phyloP scores from a whole-genome alignment of 2,797 vertebrate genomes.

The Danio tinwini region DNA sequence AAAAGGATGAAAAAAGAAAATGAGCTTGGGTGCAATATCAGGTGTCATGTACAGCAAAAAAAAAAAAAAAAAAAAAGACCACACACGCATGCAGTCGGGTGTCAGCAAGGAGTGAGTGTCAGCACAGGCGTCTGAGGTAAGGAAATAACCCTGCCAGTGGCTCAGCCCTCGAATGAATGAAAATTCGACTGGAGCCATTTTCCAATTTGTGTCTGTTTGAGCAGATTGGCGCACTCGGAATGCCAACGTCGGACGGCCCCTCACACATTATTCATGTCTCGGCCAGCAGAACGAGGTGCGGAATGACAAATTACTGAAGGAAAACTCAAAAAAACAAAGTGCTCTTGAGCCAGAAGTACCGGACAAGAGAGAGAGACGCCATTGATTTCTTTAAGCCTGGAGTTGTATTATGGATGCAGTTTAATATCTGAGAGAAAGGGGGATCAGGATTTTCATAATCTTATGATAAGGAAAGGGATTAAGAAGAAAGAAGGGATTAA shows the following conservation, averaged over 20 bases:
- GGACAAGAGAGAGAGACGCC: slow-evolving; percentile 59
- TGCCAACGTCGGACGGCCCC: slow-evolving; percentile 63
- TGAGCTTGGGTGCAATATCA: slow-evolving; percentile 56
- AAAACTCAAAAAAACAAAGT: slow-evolving; percentile 75
- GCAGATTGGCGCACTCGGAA: slow-evolving; percentile 75
- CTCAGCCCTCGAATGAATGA: slow-evolving; percentile 65
- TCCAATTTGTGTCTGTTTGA: slow-evolving; percentile 74
- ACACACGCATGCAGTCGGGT: slow-evolving; percentile 1
- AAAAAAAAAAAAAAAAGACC: slow-evolving; percentile 25
- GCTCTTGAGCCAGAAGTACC: slow-evolving; percentile 67
- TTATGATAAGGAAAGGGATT: slow-evolving; percentile 84
- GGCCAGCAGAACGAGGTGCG: slow-evolving; percentile 56
- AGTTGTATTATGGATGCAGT: slow-evolving; percentile 82
- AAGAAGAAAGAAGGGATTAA: slow-evolving; percentile 85
- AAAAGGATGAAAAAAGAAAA: slow-evolving; percentile 58
- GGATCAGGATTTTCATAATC: slow-evolving; percentile 84
- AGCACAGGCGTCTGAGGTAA: slow-evolving; percentile 56
- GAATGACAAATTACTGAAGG: slow-evolving; percentile 72
- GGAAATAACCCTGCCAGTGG: slow-evolving; percentile 68
- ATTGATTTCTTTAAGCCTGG: slow-evolving; percentile 75
- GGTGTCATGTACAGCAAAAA: slow-evolving; percentile 52
- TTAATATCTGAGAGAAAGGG: slow-evolving; percentile 83
- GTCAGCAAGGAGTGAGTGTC: slow-evolving; percentile 61
- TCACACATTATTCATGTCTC: slow-evolving; percentile 71
- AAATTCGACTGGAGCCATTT: slow-evolving; percentile 73